A percentile compares a stretch with the other conserved stretches of the same genome.
These are phyloP conservation scores for Typhlichthys subterraneus DNA, from an alignment of 2,797 vertebrate species.

Conservation along the genomic window DNA sequence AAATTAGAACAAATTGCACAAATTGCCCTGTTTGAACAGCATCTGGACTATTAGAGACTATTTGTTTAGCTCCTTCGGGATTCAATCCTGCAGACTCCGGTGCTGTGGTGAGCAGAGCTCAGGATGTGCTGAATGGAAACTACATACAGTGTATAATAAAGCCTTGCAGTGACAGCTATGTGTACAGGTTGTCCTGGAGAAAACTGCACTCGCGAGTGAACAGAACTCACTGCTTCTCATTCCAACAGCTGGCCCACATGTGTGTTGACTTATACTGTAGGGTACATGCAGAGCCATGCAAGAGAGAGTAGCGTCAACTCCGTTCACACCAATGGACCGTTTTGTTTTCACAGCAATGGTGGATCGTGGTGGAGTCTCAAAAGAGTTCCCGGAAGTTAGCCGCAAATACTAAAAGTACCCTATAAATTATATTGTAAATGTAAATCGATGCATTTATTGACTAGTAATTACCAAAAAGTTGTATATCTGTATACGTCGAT, in stretches of 20 bases:
- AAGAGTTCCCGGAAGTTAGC: too few relatives aligned
- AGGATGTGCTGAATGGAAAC: background rate
- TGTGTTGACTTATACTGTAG: slow-evolving; percentile 33
- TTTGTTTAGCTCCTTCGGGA: slow-evolving; percentile 22
- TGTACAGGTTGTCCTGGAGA: slow-evolving; percentile 21
- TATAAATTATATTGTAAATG: too few relatives aligned
- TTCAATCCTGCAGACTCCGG: slow-evolving; percentile 39
- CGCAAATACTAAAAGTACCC: too few relatives aligned
- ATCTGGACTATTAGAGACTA: background rate
- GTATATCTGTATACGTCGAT: too few relatives aligned
- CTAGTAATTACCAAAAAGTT: too few relatives aligned
- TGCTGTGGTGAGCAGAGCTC: slow-evolving; percentile 12
- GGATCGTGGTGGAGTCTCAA: too few relatives aligned
- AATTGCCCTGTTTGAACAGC: slow-evolving; percentile 10
- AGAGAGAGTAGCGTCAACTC: background rate
- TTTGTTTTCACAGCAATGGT: too few relatives aligned
- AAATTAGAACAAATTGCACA: background rate
- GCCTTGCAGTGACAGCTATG: slow-evolving; percentile 13
- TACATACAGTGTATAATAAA: slow-evolving; percentile 17
- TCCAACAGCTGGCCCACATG: slow-evolving; percentile 63
- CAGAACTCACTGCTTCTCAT: slow-evolving; percentile 5
- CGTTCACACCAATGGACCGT: too few relatives aligned
- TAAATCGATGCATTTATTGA: too few relatives aligned
- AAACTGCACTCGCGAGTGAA: slow-evolving; percentile 19
- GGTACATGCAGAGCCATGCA: background rate